Evolutionary conservation across 2,888 invertebrate genomes (phyloP), one percentile per base, ranked within the genome.

Genomic region (Spisula subtruncata): DNA sequence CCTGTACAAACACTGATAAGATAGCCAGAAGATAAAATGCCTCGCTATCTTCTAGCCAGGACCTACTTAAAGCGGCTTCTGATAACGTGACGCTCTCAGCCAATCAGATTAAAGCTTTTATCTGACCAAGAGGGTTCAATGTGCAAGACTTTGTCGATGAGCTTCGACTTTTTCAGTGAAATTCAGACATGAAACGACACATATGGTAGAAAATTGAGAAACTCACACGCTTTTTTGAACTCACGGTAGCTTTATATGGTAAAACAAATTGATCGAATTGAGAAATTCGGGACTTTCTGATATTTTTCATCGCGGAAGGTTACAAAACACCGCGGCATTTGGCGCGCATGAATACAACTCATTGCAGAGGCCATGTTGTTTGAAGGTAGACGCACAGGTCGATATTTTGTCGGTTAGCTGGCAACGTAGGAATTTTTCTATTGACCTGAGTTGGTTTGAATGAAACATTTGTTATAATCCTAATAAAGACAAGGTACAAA

Each of bases 1-100:
- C 92, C 92, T 92, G 91, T 85, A 79, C 89, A 85, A 86, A 88
- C 88, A 87, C 10, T 56, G 92, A 92, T 92, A 92, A 92, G 92
- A 92, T 92, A 92, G 85, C 79, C 82, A 10, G n/a, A 54, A 92
- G 91, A 91, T 91, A 92, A 84, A 85, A 85, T 83, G 79, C 54
- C 86, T 56, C 75, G 85, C 89, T 92, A 92, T 92, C 92, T 91
- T 25, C 60, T 46, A 60, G 83, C 90, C 35, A 41, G 85, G 89
- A 87, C 92, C 89, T 90, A 91, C 90, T 91, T 91, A 89, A 87
- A 87, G 91, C 86, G 81, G 87, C 87, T 85, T 75, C 87, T 90
- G 92, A 92, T 92, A 92, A 91, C 86, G 60, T 41, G n/a, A 54
- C 51, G 41, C 81, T 80, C 20, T 79, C 46, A 80, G 51, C 92